phyloP scores from a whole-genome alignment of 2,888 invertebrate genomes.

The Eudemis profundana region DNA sequence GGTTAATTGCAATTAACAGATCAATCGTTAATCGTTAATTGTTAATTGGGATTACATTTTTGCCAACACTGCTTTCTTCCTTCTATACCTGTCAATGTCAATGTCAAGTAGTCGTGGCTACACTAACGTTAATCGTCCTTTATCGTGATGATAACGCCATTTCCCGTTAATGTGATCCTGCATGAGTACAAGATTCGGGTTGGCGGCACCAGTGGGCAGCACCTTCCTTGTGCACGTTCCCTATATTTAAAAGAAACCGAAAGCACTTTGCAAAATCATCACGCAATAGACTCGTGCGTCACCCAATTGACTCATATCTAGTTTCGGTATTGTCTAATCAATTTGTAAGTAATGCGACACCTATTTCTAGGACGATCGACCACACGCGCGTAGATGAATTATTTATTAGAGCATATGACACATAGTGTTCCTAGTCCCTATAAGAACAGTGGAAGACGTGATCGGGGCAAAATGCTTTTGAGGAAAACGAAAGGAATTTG shows the following conservation, averaged over 20 bases:
- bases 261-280: conserved; percentile 27
- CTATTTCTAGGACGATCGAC: conserved; percentile 60
- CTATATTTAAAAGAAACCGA: conserved; percentile 2
- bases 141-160: too few species aligned
- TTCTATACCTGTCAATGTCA: too few species aligned
- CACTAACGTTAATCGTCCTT: too few species aligned
- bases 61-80: too few species aligned
- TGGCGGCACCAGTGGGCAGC: too few species aligned
- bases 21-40: too few species aligned
- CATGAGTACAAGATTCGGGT: too few species aligned
- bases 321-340: conserved; percentile 47
- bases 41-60: too few species aligned
- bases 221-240: too few species aligned
- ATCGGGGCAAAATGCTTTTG: conserved; percentile 21
- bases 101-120: too few species aligned
- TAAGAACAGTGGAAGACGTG: conserved; percentile 9
- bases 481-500: conserved; percentile 31
- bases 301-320: conserved; percentile 46
- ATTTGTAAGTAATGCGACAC: conserved; percentile 54
- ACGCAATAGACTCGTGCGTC: conserved; percentile 31
- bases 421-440: conserved; percentile 1
- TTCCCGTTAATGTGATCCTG: too few species aligned
- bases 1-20: too few species aligned
- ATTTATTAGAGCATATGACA: conserved; percentile 56
- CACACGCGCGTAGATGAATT: conserved; percentile 57